These are phyloP conservation scores for Geotrypetes seraphini DNA, from an alignment of 2,797 vertebrate species.

Conservation along the genomic window DNA sequence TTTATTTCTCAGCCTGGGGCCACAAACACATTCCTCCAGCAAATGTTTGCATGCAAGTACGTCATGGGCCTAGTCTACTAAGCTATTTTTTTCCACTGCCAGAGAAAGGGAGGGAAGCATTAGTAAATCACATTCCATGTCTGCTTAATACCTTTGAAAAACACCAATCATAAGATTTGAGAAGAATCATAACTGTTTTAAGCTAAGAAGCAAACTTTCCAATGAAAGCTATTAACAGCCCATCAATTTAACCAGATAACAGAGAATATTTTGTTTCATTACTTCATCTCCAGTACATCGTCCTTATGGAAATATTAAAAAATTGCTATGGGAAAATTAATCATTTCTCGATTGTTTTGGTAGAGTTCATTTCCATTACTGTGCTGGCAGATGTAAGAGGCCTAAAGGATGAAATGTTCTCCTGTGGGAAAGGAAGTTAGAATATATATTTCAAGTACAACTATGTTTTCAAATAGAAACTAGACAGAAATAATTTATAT, in stretches of 20 bases:
- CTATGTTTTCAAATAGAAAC: background rate
- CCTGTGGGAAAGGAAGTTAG: background rate
- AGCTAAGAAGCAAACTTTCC: background rate
- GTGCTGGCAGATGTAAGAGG: background rate
- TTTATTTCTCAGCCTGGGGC: too few species aligned
- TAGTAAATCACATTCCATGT: too few species aligned
- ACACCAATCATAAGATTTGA: background rate
- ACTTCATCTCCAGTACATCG: background rate
- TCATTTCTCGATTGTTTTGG: background rate
- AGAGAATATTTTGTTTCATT: background rate
- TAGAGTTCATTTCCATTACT: slow-evolving; percentile 1
- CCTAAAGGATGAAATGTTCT: background rate
- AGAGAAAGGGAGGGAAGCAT: too few species aligned
- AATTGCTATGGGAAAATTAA: slow-evolving; percentile 5
- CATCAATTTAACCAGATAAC: background rate
- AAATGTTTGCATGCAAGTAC: too few species aligned
- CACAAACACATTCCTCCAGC: too few species aligned
- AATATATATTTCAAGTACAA: background rate
- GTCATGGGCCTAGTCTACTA: too few species aligned
- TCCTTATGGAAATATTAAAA: background rate
- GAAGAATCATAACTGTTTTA: background rate
- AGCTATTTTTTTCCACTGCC: too few species aligned
- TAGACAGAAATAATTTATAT: background rate
- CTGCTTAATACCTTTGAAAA: fast-evolving
- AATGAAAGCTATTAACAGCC: background rate